Evolutionary conservation across 2,888 invertebrate species (phyloP).

Genomic region (Apamea monoglypha): DNA sequence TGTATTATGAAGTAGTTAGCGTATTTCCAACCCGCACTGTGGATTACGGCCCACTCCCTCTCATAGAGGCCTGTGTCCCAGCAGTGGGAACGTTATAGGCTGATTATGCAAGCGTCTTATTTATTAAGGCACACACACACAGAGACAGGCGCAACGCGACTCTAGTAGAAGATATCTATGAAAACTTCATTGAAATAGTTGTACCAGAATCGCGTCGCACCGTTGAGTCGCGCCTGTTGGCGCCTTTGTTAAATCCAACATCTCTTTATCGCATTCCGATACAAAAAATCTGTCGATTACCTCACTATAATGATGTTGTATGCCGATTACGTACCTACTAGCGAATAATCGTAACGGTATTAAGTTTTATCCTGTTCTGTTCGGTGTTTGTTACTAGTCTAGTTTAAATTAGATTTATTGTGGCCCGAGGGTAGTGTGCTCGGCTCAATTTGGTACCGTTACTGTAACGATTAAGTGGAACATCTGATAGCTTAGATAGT

Average conservation of each 20-base stretch:
- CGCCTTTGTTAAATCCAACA: background rate
- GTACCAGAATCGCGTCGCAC: too few relatives aligned
- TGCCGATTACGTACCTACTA: slow-evolving; percentile 26
- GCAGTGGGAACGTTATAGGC: too few relatives aligned
- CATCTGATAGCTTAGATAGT: slow-evolving; percentile 42
- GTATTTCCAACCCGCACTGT: too few relatives aligned
- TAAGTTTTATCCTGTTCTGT: slow-evolving; percentile 33
- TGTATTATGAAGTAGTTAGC: background rate
- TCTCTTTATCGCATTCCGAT: slow-evolving; percentile 22
- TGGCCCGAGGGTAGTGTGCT: slow-evolving; percentile 40
- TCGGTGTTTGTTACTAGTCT: slow-evolving; percentile 36
- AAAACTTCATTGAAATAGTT: too few relatives aligned
- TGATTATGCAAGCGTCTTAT: too few relatives aligned
- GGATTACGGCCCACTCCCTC: too few relatives aligned
- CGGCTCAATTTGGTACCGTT: slow-evolving; percentile 57
- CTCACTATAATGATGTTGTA: slow-evolving; percentile 36
- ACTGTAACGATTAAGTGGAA: slow-evolving; percentile 46
- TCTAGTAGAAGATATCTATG: too few relatives aligned
- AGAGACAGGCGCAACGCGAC: too few relatives aligned
- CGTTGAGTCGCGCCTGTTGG: too few relatives aligned
- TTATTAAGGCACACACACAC: too few relatives aligned
- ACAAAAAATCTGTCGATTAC: slow-evolving; percentile 27
- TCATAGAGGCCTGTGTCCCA: too few relatives aligned
- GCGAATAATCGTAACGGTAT: slow-evolving; percentile 59
- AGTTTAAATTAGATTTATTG: slow-evolving; percentile 55